phyloP scores from a whole-genome alignment of 2,797 vertebrate species.

The Onychomys arenicola region DNA sequence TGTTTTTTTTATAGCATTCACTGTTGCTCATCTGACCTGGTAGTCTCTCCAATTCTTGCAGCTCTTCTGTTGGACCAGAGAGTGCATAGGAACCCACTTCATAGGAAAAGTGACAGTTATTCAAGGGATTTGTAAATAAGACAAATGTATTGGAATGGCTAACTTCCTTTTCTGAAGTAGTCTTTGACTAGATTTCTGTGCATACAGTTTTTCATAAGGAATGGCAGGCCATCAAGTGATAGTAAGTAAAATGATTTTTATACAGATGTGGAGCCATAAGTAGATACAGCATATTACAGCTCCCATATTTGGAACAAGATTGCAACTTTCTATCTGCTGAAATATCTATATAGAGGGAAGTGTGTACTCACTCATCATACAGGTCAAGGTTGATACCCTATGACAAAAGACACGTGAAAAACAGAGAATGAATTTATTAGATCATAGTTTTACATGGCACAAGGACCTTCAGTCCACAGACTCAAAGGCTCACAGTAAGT shows the following conservation, averaged over 20 bases:
- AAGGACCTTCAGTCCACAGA: not conserved
- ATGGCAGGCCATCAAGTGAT: not conserved
- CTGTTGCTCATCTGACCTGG: slow-evolving; percentile 16
- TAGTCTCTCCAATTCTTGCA: slow-evolving; percentile 44
- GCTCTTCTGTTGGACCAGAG: not conserved
- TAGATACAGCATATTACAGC: not conserved
- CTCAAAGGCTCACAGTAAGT: not conserved
- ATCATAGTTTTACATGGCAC: not conserved
- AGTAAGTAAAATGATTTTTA: not conserved
- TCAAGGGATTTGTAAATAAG: slow-evolving; percentile 6
- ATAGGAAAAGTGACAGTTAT: not conserved
- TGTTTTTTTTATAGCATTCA: slow-evolving; percentile 53
- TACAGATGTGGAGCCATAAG: not conserved
- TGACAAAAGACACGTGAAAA: not conserved
- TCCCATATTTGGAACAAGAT: not conserved
- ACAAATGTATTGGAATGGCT: not conserved
- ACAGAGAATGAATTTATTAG: not conserved
- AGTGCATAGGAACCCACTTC: slow-evolving; percentile 9
- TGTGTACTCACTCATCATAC: not conserved
- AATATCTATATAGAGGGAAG: not conserved
- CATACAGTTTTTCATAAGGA: not conserved
- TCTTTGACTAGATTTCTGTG: not conserved
- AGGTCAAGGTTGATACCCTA: not conserved
- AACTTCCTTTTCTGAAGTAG: not conserved
- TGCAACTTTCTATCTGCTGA: not conserved